Evolutionary conservation across 2,888 invertebrate species (phyloP), one percentile per base, ranked within the genome.

Genomic region (Parapristionchus giblindavisi): DNA sequence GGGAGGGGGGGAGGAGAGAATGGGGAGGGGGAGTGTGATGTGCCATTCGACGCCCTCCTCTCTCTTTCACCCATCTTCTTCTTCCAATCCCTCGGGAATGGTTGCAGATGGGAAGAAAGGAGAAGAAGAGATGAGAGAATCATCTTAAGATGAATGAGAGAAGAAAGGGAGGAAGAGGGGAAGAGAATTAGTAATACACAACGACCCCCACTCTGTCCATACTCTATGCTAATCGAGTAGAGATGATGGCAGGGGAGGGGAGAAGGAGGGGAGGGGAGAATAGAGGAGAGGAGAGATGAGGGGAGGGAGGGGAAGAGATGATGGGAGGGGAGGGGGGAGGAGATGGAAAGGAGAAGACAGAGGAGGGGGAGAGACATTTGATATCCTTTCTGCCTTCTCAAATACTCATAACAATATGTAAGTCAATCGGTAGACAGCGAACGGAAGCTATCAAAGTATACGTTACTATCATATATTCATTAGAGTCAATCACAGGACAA

Each of bases 121-220:
- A 34, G 4, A 60, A 60, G 38, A 60, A 60, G 60, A 29, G 60
- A 60, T 60, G 38, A 60, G 29, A 36, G 60, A 6, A n/a, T 34
- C 60, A 38, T 60, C 54, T 24, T n/a, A 8, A 24, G 54, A 29
- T n/a, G n/a, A n/a, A n/a, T n/a, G n/a, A n/a, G n/a, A 34, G 24
- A 21, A 60, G 36, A 60, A 34, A 36, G 21, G 34, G 4, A 34
- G 60, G 24, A 36, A 38, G 60, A 8, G 29, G 24, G n/a, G 60
- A 36, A n/a, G 34, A 38, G 24, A 36, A 60, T 60, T 14, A 36
- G 36, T 36, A 60, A 60, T n/a, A n/a, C 36, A 11, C 60, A 27
- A 21, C 54, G 6, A 21, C 24, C 52, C 34, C 38, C 38, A 38
- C 60, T 34, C 36, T 21, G 38, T 60, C 60, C 2, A 4, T n/a